Evolutionary conservation across 1,140 invertebrate genomes (phyloP).

Genomic region (Muscidifurax raptorellus): DNA sequence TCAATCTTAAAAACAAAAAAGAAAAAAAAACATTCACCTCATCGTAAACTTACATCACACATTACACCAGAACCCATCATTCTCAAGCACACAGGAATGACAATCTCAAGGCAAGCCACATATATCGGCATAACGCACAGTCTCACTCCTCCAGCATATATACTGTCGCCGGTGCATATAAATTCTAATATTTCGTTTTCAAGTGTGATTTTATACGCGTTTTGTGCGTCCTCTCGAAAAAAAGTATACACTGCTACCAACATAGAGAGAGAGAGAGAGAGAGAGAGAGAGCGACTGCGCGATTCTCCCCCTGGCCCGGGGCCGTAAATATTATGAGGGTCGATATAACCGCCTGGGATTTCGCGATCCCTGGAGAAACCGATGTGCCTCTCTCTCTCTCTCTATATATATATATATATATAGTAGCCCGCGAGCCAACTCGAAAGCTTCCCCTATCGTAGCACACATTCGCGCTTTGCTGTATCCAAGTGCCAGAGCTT

Average conservation of each 20-base stretch:
- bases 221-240: conserved; percentile 63
- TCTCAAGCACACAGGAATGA: too few species aligned
- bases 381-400: too few species aligned
- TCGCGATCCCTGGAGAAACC: conserved; percentile 62
- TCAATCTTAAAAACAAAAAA: too few species aligned
- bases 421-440: background rate
- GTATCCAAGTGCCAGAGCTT: background rate
- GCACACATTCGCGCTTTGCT: background rate
- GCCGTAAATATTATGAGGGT: conserved; percentile 73
- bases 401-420: too few species aligned
- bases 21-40: too few species aligned
- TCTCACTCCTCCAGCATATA: conserved; percentile 22
- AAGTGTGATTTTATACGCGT: conserved; percentile 71
- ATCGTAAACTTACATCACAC: too few species aligned
- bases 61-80: too few species aligned
- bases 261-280: background rate
- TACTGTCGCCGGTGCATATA: conserved; percentile 61
- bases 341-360: conserved; percentile 72
- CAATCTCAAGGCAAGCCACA: too few species aligned
- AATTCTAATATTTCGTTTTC: conserved; percentile 68
- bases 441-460: conserved; percentile 7
- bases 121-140: background rate
- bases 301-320: conserved; percentile 51
- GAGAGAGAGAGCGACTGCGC: conserved; percentile 16
- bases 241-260: conserved; percentile 30